Evolutionary conservation across 2,888 invertebrate species (phyloP).

Genomic region (Diaperis boleti): DNA sequence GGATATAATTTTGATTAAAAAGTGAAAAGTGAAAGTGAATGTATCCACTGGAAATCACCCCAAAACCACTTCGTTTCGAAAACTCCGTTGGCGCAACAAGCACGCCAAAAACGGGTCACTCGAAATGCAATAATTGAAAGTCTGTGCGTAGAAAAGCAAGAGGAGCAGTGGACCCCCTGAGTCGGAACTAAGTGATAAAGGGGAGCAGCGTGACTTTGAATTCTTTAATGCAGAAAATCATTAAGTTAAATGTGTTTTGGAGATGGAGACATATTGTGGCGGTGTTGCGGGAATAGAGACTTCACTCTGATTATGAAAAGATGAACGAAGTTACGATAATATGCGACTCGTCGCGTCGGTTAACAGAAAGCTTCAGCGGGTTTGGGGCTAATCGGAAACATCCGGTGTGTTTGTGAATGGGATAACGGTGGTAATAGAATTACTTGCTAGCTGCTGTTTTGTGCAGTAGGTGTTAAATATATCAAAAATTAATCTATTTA

Average conservation of each 20-base stretch:
- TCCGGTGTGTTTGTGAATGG: too few relatives aligned
- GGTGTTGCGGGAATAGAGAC: constrained; percentile 7
- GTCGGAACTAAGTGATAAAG: constrained; percentile 27
- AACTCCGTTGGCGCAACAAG: not conserved
- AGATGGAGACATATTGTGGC: constrained; percentile 31
- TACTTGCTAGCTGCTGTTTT: too few relatives aligned
- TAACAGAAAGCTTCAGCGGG: too few relatives aligned
- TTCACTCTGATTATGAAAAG: constrained; percentile 21
- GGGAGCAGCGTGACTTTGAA: constrained; percentile 24
- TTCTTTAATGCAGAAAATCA: constrained; percentile 34
- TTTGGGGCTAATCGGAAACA: too few relatives aligned
- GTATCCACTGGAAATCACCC: too few relatives aligned
- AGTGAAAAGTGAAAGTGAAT: too few relatives aligned
- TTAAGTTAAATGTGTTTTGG: constrained; percentile 31
- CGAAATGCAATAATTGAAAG: constrained; percentile 11
- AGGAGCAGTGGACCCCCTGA: constrained; percentile 18
- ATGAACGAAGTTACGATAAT: constrained; percentile 4
- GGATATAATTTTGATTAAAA: too few relatives aligned
- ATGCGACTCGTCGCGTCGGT: too few relatives aligned
- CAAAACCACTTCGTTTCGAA: too few relatives aligned
- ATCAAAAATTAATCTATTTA: too few relatives aligned
- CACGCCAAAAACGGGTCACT: not conserved
- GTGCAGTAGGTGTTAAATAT: too few relatives aligned
- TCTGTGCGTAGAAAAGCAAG: constrained; percentile 22
- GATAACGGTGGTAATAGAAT: too few relatives aligned